Evolutionary conservation across 2,797 vertebrate genomes (phyloP), one percentile per base, ranked within the genome.

Genomic region (Parauchenoglanis punctatus): DNA sequence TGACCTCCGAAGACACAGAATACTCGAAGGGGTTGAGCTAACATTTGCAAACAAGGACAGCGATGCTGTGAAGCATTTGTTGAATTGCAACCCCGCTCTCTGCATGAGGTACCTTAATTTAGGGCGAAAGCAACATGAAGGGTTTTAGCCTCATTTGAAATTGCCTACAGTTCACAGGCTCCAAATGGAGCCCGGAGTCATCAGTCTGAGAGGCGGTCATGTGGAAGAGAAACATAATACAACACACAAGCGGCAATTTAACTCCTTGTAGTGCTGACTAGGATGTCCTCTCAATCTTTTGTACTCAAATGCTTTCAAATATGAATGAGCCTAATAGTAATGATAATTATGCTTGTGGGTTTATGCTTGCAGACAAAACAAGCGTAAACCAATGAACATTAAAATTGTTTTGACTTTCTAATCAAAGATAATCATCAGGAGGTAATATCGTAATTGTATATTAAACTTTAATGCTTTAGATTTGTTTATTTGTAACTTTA

Each of bases 141-240:
- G 73, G 85, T 88, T 86, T 86, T 86, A 86, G 84, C 84, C 81
- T 89, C 63, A 8, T 91, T 90, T 85, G 46, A 90, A 86, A 87
- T 84, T 25, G 82, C 65, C 86, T 88, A 70, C 88, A 75, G 85
- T 77, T 86, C 82, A 80, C 83, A 86, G 82, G 83, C 84, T 75
- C 70, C 70, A 35, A 88, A 88, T 89, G 68, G 58, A 83, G 85
- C 73, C 7, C n/a, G 35, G n/a, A 85, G 78, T 87, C 59, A 81
- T 86, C 86, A 65, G 72, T 81, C 70, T 87, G 81, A 88, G 40
- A 75, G 70, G 44, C 46, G 40, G n/a, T 80, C 84, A 76, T 63
- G 85, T 85, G 67, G 86, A 90, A 81, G 56, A 80, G 83, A 87
- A 85, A 81, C 75, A 84, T 91, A 81, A 72, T 44, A 73, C 81